Conservation (phyloP, 1,140 invertebrate genomes). For the Notospermus geniculatus region DNA sequence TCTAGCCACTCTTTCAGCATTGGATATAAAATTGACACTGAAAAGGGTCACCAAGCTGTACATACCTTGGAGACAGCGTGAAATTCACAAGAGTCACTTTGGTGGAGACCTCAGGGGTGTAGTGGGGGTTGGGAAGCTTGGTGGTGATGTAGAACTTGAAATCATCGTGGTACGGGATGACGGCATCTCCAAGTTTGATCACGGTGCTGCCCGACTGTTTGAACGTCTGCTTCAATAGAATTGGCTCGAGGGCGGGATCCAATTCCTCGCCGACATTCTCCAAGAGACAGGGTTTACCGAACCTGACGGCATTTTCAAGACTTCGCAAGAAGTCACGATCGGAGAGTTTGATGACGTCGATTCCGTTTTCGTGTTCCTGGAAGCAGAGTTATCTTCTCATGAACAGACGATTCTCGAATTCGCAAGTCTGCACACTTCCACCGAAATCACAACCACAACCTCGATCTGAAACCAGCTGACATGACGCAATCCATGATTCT, state of each 20-base stretch:
- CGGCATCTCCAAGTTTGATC: conserved; percentile 74
- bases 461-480: no score
- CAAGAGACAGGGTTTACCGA: conserved; percentile 57
- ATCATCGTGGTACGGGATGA: conserved; percentile 82
- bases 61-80: conserved; percentile 71
- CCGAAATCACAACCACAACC: no score
- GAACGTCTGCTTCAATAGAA: conserved; percentile 58
- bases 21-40: no score
- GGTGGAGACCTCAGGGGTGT: conserved; percentile 84
- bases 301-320: conserved; percentile 56
- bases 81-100: conserved; percentile 89
- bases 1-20: no score
- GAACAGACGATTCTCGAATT: conserved; percentile 88
- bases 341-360: conserved; percentile 63
- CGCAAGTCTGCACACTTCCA: no score
- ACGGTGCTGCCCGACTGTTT: conserved; percentile 68
- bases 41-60: no score
- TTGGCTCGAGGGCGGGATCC: conserved; percentile 57
- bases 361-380: conserved; percentile 71
- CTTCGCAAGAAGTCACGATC: conserved; percentile 62
- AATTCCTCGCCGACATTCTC: conserved; percentile 57
- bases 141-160: conserved; percentile 87
- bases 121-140: conserved; percentile 87
- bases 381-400: conserved; percentile 55
- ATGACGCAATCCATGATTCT: no score